Conservation (phyloP, 2,113 vertebrate genomes). For the Lasiurus cinereus region DNA sequence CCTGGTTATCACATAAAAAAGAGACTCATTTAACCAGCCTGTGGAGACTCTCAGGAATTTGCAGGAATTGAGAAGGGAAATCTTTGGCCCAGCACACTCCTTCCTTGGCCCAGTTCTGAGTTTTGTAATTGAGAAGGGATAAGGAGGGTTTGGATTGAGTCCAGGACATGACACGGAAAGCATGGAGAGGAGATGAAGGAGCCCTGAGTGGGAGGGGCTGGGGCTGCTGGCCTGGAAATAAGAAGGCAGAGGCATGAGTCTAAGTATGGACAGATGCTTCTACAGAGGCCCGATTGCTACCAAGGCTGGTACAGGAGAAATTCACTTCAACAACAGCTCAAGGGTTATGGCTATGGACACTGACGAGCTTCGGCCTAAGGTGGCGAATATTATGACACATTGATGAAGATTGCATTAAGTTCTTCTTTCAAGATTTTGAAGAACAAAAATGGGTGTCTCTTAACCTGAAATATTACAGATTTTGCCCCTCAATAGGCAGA, state of each 20-base stretch:
- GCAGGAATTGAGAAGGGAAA: slow-evolving; percentile 55
- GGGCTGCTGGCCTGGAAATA: not conserved
- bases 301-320: not conserved
- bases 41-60: slow-evolving; percentile 59
- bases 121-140: slow-evolving; percentile 64
- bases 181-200: not conserved
- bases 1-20: slow-evolving; percentile 4
- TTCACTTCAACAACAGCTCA: not conserved
- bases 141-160: slow-evolving; percentile 24
- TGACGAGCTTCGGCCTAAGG: not conserved
- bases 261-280: not conserved
- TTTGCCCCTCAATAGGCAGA: not conserved
- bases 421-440: slow-evolving; percentile 14
- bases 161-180: slow-evolving; percentile 13
- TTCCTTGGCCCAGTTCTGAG: slow-evolving; percentile 38
- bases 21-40: slow-evolving; percentile 42
- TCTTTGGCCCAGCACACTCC: slow-evolving; percentile 19
- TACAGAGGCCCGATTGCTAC: not conserved
- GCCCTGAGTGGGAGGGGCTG: not conserved
- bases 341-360: not conserved
- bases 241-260: not conserved
- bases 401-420: not conserved
- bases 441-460: not conserved
- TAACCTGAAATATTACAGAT: not conserved
- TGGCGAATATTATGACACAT: not conserved